Percentiles rank a stretch among this genome's conserved stretches.
These are phyloP conservation scores for Apocheima hispidaria DNA, from an alignment of 2,888 invertebrate species.

Conservation along the genomic window DNA sequence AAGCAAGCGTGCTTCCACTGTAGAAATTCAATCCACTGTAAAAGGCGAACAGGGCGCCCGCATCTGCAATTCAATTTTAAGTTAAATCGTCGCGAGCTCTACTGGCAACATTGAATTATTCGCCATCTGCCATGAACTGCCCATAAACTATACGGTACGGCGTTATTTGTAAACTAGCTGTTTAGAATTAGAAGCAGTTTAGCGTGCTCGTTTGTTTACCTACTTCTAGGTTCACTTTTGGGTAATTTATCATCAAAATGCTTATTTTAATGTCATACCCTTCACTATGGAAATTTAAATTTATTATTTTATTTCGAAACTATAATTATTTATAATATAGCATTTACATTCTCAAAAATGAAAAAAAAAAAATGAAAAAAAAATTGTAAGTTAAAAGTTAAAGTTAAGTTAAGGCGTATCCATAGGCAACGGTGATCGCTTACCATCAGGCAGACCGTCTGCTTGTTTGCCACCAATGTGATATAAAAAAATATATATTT, in stretches of 20 bases:
- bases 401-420: no score
- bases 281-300: no score
- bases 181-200: conserved; percentile 15
- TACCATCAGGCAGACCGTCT: no score
- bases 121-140: conserved; percentile 71
- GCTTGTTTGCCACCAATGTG: no score
- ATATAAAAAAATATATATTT: no score
- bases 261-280: not conserved
- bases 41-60: conserved; percentile 48
- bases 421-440: no score
- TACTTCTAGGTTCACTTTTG: not conserved
- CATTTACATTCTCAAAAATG: no score
- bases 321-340: no score
- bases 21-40: no score
- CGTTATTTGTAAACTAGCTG: conserved; percentile 53
- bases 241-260: not conserved
- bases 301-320: no score
- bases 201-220: conserved; percentile 7
- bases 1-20: no score
- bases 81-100: conserved; percentile 66
- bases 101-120: conserved; percentile 67
- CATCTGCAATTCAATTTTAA: conserved; percentile 72
- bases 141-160: conserved; percentile 67
- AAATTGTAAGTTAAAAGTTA: not conserved
- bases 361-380: not conserved